Conservation (phyloP, 2,888 invertebrate species). For the Oligia fasciuncula region DNA sequence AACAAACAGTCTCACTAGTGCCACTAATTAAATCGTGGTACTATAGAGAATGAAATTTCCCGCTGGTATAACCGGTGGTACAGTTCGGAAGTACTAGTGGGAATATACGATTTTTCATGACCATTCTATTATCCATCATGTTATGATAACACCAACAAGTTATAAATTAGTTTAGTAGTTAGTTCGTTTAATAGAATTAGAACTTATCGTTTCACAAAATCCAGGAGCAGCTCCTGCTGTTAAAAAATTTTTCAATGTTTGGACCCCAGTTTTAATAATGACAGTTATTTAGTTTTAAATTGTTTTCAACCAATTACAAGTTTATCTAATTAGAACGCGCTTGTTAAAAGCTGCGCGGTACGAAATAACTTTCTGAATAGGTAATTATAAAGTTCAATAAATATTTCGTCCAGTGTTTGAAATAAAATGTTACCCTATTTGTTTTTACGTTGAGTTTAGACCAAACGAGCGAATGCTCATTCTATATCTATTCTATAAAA, state of each 20-base stretch:
- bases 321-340: slow-evolving; percentile 9
- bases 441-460: not conserved
- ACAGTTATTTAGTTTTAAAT: slow-evolving; percentile 10
- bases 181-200: too few relatives aligned
- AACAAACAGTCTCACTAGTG: too few relatives aligned
- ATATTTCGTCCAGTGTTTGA: not conserved
- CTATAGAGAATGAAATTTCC: too few relatives aligned
- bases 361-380: slow-evolving; percentile 13
- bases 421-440: slow-evolving; percentile 7
- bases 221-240: not conserved
- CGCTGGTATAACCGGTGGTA: too few relatives aligned
- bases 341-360: slow-evolving; percentile 34
- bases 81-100: too few relatives aligned
- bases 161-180: too few relatives aligned
- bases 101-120: not conserved
- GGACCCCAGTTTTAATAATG: not conserved
- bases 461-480: not conserved
- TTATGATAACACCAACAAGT: not conserved
- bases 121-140: not conserved
- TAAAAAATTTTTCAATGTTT: not conserved
- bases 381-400: slow-evolving; percentile 43
- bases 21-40: too few relatives aligned
- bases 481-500: not conserved
- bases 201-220: not conserved
- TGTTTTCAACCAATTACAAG: slow-evolving; percentile 37